phyloP scores from a whole-genome alignment of 2,797 vertebrate species.

The Sebastolobus altivelis region DNA sequence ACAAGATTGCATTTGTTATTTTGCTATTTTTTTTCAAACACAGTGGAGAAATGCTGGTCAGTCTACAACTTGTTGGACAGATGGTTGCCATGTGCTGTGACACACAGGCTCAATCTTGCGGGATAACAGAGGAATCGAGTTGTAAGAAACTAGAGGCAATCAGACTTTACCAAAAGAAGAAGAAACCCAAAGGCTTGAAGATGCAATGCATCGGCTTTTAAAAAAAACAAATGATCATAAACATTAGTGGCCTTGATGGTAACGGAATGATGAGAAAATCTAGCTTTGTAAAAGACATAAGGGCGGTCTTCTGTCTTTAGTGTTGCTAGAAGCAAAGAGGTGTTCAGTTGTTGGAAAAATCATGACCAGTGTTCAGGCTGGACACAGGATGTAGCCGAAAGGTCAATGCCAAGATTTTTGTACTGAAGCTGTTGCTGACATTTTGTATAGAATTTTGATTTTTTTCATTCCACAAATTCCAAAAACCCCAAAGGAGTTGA shows the following conservation, averaged over 20 bases:
- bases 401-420: conserved; percentile 27
- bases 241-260: conserved; percentile 27
- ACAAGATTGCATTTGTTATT: conserved; percentile 39
- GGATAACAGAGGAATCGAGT: not conserved
- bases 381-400: not conserved
- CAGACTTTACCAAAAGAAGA: conserved; percentile 32
- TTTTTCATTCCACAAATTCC: not conserved
- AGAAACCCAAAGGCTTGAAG: conserved; percentile 6
- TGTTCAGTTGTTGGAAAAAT: not conserved
- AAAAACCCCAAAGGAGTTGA: not conserved
- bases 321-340: not conserved
- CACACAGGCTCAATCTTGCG: conserved; percentile 2
- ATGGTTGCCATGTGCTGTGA: conserved; percentile 24
- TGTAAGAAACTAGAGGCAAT: conserved; percentile 19
- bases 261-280: not conserved
- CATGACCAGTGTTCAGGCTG: not conserved
- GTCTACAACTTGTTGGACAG: conserved; percentile 40
- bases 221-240: not conserved
- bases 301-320: not conserved
- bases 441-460: conserved; percentile 18
- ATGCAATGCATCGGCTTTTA: not conserved
- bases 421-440: not conserved
- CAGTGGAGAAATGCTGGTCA: conserved; percentile 51
- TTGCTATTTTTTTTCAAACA: conserved; percentile 7
- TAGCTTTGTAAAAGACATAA: not conserved